Percentiles rank a stretch among this genome's conserved stretches.
Evolutionary conservation across 2,113 vertebrate species (phyloP).

Genomic region (Odocoileus hemionus): DNA sequence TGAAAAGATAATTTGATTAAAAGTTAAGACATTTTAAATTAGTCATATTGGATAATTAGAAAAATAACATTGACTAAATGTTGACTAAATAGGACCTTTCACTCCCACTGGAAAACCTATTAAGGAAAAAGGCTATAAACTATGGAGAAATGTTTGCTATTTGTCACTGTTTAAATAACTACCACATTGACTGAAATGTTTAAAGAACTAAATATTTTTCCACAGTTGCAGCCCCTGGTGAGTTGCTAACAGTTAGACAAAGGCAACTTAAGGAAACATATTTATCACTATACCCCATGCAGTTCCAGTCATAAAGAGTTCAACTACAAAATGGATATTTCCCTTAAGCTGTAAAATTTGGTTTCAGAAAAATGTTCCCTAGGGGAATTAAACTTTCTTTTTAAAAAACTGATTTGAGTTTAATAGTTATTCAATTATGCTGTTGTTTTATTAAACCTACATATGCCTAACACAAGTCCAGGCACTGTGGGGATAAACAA

Average conservation of each 20-base stretch:
- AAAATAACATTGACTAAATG: constrained; percentile 44
- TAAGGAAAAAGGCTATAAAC: constrained; percentile 49
- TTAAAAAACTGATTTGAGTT: neutral
- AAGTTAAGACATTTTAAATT: constrained; percentile 56
- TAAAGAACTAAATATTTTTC: constrained; percentile 59
- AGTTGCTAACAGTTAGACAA: constrained; percentile 55
- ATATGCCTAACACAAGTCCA: neutral
- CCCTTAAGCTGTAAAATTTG: constrained; percentile 15
- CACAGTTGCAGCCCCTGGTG: constrained; percentile 27
- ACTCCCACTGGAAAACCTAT: constrained; percentile 48
- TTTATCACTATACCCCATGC: constrained; percentile 29
- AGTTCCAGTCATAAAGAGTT: constrained; percentile 50
- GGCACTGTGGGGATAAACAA: neutral
- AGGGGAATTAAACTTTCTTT: neutral
- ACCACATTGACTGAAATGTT: constrained; percentile 22
- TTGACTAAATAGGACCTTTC: constrained; percentile 24
- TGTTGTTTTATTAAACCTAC: constrained; percentile 14
- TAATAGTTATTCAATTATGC: constrained; percentile 37
- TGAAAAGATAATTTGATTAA: constrained; percentile 52
- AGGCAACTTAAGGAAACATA: constrained; percentile 48
- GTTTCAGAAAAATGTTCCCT: constrained; percentile 4
- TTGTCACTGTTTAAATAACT: constrained; percentile 45
- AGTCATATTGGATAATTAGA: constrained; percentile 40
- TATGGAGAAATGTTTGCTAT: constrained; percentile 36
- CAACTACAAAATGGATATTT: constrained; percentile 31